Conservation (phyloP, 2,113 vertebrate species). For the Sinocyclocheilus anshuiensis region DNA sequence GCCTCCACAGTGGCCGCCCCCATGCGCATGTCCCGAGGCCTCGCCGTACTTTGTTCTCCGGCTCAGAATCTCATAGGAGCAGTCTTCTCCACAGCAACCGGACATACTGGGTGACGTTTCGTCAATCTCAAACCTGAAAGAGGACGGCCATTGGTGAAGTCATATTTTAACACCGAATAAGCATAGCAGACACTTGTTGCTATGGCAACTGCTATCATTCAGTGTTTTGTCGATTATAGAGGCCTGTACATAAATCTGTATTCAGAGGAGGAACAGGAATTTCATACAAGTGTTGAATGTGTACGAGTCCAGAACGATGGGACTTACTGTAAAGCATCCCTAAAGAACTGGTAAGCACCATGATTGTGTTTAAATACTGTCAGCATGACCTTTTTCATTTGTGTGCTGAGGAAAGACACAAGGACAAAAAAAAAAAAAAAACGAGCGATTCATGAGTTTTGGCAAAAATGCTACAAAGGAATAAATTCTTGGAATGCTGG, state of each 20-base stretch:
- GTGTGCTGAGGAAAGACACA: slow-evolving; percentile 75
- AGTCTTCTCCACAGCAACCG: slow-evolving; percentile 90
- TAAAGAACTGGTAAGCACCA: slow-evolving; percentile 93
- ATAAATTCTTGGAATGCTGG: not conserved
- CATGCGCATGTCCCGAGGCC: slow-evolving; percentile 80
- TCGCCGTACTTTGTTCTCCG: slow-evolving; percentile 90
- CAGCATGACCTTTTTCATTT: slow-evolving; percentile 96
- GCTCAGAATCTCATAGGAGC: slow-evolving; percentile 91
- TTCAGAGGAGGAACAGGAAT: not conserved
- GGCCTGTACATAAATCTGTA: not conserved
- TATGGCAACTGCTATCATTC: not conserved
- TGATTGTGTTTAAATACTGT: slow-evolving; percentile 96
- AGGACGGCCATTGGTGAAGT: slow-evolving; percentile 1
- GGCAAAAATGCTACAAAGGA: not conserved
- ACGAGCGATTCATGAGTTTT: not conserved
- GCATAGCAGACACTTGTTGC: not conserved
- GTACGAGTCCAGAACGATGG: not conserved
- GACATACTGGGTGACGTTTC: slow-evolving; percentile 90
- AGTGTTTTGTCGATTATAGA: not conserved
- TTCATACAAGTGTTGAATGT: not conserved
- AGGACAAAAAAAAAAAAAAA: not conserved
- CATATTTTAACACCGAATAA: not conserved
- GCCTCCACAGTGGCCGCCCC: slow-evolving; percentile 84
- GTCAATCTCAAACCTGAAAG: slow-evolving; percentile 86
- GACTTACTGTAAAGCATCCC: slow-evolving; percentile 92